Conservation (phyloP, 2,888 invertebrate genomes). For the Deilephila elpenor region DNA sequence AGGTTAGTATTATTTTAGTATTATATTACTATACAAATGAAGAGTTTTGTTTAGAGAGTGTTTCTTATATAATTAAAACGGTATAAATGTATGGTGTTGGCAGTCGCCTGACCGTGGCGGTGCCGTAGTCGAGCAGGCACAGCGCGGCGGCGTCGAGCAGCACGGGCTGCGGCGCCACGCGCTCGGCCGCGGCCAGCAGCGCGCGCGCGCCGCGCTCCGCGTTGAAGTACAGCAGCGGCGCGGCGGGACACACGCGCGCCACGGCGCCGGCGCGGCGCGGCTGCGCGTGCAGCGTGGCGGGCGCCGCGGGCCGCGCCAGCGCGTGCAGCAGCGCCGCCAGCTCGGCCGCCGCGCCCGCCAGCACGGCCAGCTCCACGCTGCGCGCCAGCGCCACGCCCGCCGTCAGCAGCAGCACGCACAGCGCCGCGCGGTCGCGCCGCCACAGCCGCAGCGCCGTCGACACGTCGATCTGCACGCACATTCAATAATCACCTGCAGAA, state of each 20-base stretch:
- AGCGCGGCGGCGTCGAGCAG: constrained; percentile 87
- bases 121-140: constrained; percentile 86
- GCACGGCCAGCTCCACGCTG: constrained; percentile 92
- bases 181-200: constrained; percentile 78
- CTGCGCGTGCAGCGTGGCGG: constrained; percentile 70
- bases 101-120: constrained; percentile 41
- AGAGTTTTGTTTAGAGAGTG: too few relatives aligned
- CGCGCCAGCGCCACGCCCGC: constrained; percentile 86
- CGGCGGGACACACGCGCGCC: constrained; percentile 82
- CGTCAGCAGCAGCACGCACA: constrained; percentile 87
- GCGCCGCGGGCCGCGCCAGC: constrained; percentile 87
- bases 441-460: constrained; percentile 79
- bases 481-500: too few relatives aligned
- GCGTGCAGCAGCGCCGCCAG: constrained; percentile 86
- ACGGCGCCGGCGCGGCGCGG: constrained; percentile 37
- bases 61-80: too few relatives aligned
- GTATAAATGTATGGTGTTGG: too few relatives aligned
- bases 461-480: constrained; percentile 79
- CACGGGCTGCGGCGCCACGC: constrained; percentile 69
- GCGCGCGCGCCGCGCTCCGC: constrained; percentile 86
- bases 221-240: constrained; percentile 89
- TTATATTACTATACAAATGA: too few relatives aligned
- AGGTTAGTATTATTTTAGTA: too few relatives aligned
- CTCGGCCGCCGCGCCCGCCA: constrained; percentile 88
- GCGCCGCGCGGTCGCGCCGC: constrained; percentile 85